phyloP scores from a whole-genome alignment of 1,140 invertebrate genomes.

The Zaprionus capensis region DNA sequence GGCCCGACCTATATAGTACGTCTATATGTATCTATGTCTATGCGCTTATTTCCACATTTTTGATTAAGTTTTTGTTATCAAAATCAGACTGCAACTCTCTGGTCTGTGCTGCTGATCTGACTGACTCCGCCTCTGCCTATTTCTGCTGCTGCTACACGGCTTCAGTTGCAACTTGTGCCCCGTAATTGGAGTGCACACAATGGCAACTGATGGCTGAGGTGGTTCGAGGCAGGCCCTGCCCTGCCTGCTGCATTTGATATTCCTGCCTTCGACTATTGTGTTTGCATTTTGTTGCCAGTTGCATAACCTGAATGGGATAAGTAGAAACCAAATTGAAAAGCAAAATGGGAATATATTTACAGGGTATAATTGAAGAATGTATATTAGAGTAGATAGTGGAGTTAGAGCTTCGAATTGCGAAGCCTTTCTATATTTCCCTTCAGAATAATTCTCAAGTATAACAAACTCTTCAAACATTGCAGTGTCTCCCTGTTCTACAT shows the following conservation, averaged over 20 bases:
- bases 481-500: too few relatives aligned
- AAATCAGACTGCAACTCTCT: slow-evolving; percentile 8
- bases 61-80: slow-evolving; percentile 58
- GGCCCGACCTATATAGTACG: slow-evolving; percentile 13
- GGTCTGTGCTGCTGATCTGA: background rate
- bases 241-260: slow-evolving; percentile 7
- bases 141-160: background rate
- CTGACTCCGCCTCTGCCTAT: background rate
- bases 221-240: too few relatives aligned
- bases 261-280: background rate
- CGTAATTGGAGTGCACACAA: slow-evolving; percentile 21
- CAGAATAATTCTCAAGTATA: too few relatives aligned
- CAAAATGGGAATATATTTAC: background rate
- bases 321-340: slow-evolving; percentile 6
- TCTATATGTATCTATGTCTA: slow-evolving; percentile 7
- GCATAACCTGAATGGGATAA: slow-evolving; percentile 27
- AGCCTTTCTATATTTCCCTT: background rate
- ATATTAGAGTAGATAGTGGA: background rate
- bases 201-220: background rate
- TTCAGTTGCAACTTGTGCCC: slow-evolving; percentile 12
- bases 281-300: slow-evolving; percentile 15
- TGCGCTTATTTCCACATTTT: slow-evolving; percentile 32
- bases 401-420: background rate
- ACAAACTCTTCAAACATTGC: too few relatives aligned
- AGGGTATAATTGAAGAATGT: background rate